phyloP scores from a whole-genome alignment of 2,113 vertebrate species.

The Antennarius striatus region DNA sequence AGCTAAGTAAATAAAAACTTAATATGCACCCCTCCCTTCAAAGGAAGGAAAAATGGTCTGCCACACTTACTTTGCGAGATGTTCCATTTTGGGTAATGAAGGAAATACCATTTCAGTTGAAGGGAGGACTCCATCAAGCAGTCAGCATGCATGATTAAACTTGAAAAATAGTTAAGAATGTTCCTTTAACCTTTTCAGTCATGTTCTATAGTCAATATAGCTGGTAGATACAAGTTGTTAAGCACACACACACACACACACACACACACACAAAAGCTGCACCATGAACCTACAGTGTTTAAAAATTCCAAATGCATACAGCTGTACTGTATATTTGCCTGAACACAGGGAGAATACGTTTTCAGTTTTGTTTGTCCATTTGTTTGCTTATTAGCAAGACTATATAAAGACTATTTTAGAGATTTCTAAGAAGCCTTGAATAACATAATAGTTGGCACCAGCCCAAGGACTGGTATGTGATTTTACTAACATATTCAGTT shows the following conservation, averaged over 20 bases:
- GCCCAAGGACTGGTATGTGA: too few species aligned
- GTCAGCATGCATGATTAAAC: slow-evolving; percentile 60
- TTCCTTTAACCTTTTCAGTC: slow-evolving; percentile 69
- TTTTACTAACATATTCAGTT: too few species aligned
- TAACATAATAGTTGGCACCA: too few species aligned
- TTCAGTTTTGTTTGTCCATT: too few species aligned
- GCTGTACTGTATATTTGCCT: too few species aligned
- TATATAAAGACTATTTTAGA: too few species aligned
- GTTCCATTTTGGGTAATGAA: slow-evolving; percentile 73
- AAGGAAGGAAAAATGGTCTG: slow-evolving; percentile 59
- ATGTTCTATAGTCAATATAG: slow-evolving; percentile 55
- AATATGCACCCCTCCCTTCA: slow-evolving; percentile 71
- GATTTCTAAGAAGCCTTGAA: too few species aligned
- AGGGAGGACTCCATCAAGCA: slow-evolving; percentile 60
- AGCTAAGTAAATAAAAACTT: slow-evolving; percentile 79
- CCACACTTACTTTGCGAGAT: slow-evolving; percentile 72
- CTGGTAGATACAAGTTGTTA: slow-evolving; percentile 9
- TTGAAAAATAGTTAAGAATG: slow-evolving; percentile 63
- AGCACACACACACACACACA: background rate
- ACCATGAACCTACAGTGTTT: slow-evolving; percentile 3
- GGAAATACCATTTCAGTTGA: slow-evolving; percentile 51
- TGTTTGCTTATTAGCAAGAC: too few species aligned
- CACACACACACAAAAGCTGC: background rate
- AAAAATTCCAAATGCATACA: too few species aligned
- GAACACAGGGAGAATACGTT: too few species aligned